Evolutionary conservation across 2,888 invertebrate species (phyloP).

Genomic region (Caenorhabditis sp.): DNA sequence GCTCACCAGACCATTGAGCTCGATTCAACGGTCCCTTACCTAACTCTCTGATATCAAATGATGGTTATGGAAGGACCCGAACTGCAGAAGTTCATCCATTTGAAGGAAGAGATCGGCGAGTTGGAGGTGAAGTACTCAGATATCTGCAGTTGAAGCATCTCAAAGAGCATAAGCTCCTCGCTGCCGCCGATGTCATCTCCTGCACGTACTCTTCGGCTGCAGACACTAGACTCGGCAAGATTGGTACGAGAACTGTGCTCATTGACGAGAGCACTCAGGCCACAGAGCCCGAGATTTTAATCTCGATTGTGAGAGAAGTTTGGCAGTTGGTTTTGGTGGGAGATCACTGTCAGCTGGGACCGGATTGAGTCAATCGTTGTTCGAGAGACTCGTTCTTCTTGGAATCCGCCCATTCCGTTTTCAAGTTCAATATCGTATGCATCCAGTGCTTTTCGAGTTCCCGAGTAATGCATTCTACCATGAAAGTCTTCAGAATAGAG

Average conservation of each 20-base stretch:
- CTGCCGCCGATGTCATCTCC: conserved; percentile 97
- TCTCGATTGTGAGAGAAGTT: conserved; percentile 97
- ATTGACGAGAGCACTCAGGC: conserved; percentile 86
- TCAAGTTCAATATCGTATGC: conserved; percentile 95
- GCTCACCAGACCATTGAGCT: conserved; percentile 93
- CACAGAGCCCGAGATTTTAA: conserved; percentile 87
- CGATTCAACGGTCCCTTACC: conserved; percentile 98
- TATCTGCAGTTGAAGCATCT: conserved; percentile 85
- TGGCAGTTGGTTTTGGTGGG: conserved; percentile 97
- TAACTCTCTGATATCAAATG: conserved; percentile 97
- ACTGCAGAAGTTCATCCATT: conserved; percentile 62
- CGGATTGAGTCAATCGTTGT: conserved; percentile 96
- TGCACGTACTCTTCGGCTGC: conserved; percentile 99
- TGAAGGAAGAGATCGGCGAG: conserved; percentile 95
- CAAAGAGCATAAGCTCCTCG: conserved; percentile 67
- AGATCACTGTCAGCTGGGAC: conserved; percentile 98
- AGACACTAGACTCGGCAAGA: conserved; percentile 92
- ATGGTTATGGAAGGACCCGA: conserved; percentile 90
- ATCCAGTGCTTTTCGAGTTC: conserved; percentile 96
- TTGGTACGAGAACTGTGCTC: conserved; percentile 76
- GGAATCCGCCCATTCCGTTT: conserved; percentile 92
- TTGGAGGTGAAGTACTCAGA: conserved; percentile 94
- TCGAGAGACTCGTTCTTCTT: conserved; percentile 96
- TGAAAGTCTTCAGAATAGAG: conserved; percentile 98
- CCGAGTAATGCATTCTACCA: conserved; percentile 99